Base-by-base conservation (phyloP, 2,888 invertebrate genomes). In the Oasisia sp. region DNA sequence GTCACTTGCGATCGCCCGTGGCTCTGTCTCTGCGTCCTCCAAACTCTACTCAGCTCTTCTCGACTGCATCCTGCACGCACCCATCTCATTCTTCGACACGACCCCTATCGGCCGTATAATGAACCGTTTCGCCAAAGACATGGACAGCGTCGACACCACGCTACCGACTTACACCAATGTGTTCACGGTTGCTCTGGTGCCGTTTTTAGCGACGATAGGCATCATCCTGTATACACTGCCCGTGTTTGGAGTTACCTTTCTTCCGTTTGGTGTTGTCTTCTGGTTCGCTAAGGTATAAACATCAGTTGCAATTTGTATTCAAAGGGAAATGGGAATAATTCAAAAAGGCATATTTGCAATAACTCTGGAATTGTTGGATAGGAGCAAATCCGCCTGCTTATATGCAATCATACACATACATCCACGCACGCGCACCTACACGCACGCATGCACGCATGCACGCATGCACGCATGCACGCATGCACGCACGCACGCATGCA, bases 21-120 rank as follows among this genome's bases (percentile, higher is more conserved):
- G 96, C 19, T 95, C 96, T 94, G 95, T 96, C 0, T 56, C 94
- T 32, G 97, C 97, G 0, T 95, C 95, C 38, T 89, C 94, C 27
- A 91, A 93, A 14, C 95, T 95, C 12, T 96, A 97, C 93, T 92
- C 92, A 9, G 93, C 93, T 19, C 94, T 97, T 93, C 94, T 96
- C 8, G 50, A 92, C 9, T 95, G 95, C 89, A 94, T 96, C 50
- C 93, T 96, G 89, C 95, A 94, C 58, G 95, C 95, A 0, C 96
- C 96, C 5, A 96, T 96, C 96, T 94, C 95, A 3, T 96, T 97
- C 94, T 97, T 96, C 92, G 96, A 96, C 93, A 96, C 96, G 4
- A 97, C 96, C 3, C 96, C 96, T 12, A 94, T 96, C 19, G 96
- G 96, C 7, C 94, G 96, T 27, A 95, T 96, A 92, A 92, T 96